These are phyloP conservation scores for Daboia siamensis DNA, from an alignment of 2,113 vertebrate species.

Conservation along the genomic window DNA sequence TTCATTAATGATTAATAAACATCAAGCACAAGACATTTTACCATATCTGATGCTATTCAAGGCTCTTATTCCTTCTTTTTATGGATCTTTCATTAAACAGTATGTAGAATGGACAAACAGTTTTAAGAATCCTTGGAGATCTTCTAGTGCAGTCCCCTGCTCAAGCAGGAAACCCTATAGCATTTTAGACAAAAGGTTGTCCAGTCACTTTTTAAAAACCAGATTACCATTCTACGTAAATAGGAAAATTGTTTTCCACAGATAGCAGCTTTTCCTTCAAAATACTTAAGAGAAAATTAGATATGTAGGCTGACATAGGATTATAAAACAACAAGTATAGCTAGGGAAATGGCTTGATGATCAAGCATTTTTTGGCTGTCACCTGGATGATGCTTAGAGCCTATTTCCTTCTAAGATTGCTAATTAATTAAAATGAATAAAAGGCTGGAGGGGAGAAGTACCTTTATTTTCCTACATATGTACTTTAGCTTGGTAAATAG, in stretches of 20 bases:
- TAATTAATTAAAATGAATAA: neutral
- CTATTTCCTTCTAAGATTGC: neutral
- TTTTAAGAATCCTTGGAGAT: neutral
- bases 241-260: neutral
- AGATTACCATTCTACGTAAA: neutral
- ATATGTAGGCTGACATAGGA: neutral
- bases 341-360: neutral
- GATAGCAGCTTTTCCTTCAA: neutral
- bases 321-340: neutral
- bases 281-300: neutral
- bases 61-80: neutral
- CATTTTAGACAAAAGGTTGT: no score
- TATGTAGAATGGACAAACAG: neutral
- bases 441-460: rapidly evolving
- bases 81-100: neutral
- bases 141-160: neutral
- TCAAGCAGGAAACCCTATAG: neutral
- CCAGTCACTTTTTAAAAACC: no score
- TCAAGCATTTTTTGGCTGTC: neutral
- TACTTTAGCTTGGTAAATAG: slow-evolving; percentile 17
- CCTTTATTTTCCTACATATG: neutral
- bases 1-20: neutral
- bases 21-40: neutral
- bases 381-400: neutral
- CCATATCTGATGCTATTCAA: neutral